Base-by-base conservation (phyloP, 2,888 invertebrate genomes). In the Philereme vetulata region DNA sequence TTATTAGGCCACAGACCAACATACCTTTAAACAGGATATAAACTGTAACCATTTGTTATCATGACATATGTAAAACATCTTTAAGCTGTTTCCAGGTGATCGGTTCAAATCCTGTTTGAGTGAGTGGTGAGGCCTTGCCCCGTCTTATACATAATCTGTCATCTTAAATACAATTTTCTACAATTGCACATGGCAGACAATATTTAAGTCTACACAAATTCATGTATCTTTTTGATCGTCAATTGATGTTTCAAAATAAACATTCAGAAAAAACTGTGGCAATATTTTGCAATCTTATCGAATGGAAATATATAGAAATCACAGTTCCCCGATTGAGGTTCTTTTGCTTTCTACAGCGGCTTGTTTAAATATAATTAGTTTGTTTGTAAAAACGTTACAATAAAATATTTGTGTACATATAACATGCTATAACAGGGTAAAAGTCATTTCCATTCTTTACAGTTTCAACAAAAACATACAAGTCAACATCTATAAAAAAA, bases 171-270 rank as follows among this genome's bases (percentile, higher is more conserved):
- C 38, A 46, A 11, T 40, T 51, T 11, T 6, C 10, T 32, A 38
- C n/a, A 11, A 45, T 33, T 46, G 21, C 44, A 52, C 45, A 46
- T 33, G 10, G 4, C n/a, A 43, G 43, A 9, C 8, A 9, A 33
- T 5, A 46, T 42, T 42, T 42, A 45, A 38, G 45, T 53, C 52
- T n/a, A 53, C 5, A 53, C 6, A 53, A 35, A 46, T 60, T 60
- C 60, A 60, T 54, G 53, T n/a, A 10, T 9, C 6, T 42, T 51
- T 35, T 60, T 48, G 43, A 42, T 54, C 36, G 60, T 60, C 60
- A 60, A 51, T 56, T 6, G 10, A 2, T 38, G n/a, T 9, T 8
- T 33, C n/a, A 38, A 45, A 10, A 11, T 50, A 43, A 43, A 5
- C 3, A 3, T 52, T 38, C 32, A 10, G 4, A 1, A 10, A 33